A percentile compares a stretch with the other conserved stretches of the same genome.
Evolutionary conservation across 92 coral and sea anemone species (phyloP).

Genomic region (Epizoanthus scotinus): DNA sequence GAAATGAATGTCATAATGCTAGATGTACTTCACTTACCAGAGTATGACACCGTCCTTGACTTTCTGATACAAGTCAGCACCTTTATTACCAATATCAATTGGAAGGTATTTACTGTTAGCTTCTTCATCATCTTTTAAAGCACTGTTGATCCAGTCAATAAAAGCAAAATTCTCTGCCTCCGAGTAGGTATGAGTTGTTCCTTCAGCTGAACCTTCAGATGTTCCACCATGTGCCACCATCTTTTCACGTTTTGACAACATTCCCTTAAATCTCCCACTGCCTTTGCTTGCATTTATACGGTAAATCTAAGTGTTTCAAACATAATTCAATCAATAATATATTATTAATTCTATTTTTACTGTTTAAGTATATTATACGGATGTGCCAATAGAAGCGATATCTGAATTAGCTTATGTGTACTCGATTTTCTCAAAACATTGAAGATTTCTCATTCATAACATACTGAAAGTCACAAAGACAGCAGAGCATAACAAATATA

Average conservation of each 20-base stretch:
- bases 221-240: constrained; percentile 79
- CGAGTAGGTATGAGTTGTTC: constrained; percentile 84
- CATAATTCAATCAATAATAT: no score
- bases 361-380: no score
- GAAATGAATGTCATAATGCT: no score
- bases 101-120: constrained; percentile 67
- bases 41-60: constrained; percentile 83
- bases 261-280: constrained; percentile 58
- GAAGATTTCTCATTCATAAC: no score
- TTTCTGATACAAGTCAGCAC: constrained; percentile 76
- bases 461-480: no score
- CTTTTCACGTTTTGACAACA: constrained; percentile 65
- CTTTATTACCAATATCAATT: constrained; percentile 58
- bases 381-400: no score
- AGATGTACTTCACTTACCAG: no score
- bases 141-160: constrained; percentile 93
- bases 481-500: no score
- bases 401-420: no score
- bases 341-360: no score
- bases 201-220: constrained; percentile 89
- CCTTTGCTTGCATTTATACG: constrained; percentile 51
- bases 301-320: no score
- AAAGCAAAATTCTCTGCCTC: constrained; percentile 92
- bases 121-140: constrained; percentile 72
- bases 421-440: no score